Evolutionary conservation across 2,113 vertebrate genomes (phyloP).

Genomic region (Sebastes fasciatus): DNA sequence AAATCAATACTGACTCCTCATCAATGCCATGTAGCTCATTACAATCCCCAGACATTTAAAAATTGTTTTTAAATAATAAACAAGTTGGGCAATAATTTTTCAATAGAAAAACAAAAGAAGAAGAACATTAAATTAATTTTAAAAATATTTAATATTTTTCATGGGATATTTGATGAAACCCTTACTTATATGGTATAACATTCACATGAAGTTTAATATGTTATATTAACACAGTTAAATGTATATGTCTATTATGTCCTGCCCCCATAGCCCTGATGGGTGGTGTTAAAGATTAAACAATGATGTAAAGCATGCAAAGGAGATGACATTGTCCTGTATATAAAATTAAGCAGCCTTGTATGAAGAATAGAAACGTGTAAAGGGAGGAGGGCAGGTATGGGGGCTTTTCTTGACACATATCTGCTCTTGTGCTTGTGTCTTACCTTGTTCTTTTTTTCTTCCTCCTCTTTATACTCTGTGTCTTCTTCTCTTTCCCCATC

Average conservation of each 20-base stretch:
- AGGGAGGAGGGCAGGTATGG: slow-evolving; percentile 37
- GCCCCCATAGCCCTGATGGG: slow-evolving; percentile 7
- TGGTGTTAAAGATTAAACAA: slow-evolving; percentile 3
- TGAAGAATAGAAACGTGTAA: not conserved
- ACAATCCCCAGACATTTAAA: too few relatives aligned
- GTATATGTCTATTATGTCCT: not conserved
- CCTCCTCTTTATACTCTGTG: not conserved
- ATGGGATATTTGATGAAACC: too few relatives aligned
- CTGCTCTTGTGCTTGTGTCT: not conserved
- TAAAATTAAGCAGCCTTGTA: slow-evolving; percentile 30
- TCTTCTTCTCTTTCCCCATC: slow-evolving; percentile 22
- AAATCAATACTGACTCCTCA: too few relatives aligned
- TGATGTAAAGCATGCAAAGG: slow-evolving; percentile 11
- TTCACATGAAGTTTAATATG: too few relatives aligned
- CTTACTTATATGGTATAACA: too few relatives aligned
- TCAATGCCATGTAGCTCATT: too few relatives aligned
- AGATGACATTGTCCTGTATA: slow-evolving; percentile 7
- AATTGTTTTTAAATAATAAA: too few relatives aligned
- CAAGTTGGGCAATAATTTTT: too few relatives aligned
- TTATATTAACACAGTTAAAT: not conserved
- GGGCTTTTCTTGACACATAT: not conserved
- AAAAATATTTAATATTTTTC: too few relatives aligned
- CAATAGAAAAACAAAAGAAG: too few relatives aligned
- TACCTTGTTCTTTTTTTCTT: slow-evolving; percentile 1
- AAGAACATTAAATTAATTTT: too few relatives aligned